Conservation (phyloP, 2,797 vertebrate species). For the Sitta carolinensis region DNA sequence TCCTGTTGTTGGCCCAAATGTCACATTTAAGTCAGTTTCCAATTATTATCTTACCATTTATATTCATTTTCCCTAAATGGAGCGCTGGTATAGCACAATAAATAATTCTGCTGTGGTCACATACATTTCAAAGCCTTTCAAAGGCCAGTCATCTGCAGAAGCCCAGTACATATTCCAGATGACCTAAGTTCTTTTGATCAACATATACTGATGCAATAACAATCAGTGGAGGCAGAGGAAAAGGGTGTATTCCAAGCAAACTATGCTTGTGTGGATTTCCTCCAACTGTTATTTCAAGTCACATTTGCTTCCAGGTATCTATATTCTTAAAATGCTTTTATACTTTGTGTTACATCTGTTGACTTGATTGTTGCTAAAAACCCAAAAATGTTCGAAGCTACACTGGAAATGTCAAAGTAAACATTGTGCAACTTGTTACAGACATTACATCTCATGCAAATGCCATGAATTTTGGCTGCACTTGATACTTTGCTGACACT, state of each 20-base stretch:
- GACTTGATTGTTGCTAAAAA: neutral
- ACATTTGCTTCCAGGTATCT: neutral
- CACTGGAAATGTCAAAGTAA: neutral
- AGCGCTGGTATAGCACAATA: neutral
- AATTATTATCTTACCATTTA: slow-evolving; percentile 15
- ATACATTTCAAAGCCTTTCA: neutral
- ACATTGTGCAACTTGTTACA: rapidly evolving
- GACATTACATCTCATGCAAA: neutral
- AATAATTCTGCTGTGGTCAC: neutral
- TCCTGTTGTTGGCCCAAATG: neutral
- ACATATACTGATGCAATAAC: neutral
- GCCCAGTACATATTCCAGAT: neutral
- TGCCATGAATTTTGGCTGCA: neutral
- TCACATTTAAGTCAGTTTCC: neutral
- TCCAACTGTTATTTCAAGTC: neutral
- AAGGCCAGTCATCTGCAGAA: neutral
- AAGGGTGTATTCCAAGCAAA: neutral
- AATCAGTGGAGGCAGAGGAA: neutral
- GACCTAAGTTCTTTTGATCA: neutral
- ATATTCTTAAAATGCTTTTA: neutral
- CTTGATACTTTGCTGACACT: neutral
- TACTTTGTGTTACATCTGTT: neutral
- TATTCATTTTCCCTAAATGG: slow-evolving; percentile 7
- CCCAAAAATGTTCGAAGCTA: neutral
- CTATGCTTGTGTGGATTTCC: neutral